Base-by-base conservation (phyloP, 2,888 invertebrate species). In the Hirtodrosophila confusa region DNA sequence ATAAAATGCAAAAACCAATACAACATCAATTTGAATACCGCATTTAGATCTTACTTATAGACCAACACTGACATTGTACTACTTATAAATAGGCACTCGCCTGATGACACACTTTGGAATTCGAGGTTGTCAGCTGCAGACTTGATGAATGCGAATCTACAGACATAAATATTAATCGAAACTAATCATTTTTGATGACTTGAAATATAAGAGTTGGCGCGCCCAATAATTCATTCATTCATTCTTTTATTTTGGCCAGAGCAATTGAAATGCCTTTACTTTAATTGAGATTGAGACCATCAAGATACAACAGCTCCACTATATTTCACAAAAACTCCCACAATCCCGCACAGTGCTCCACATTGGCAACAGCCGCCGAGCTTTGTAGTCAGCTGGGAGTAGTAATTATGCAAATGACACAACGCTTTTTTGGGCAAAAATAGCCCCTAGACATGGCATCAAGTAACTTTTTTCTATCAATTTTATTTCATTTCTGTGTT, bases 361-460 rank as follows among this genome's bases (percentile, higher is more conserved):
- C 48, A 55, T 43, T 31, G 23, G 23, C 54, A 36, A 47, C 17
- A 36, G 33, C 4, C 10, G 33, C n/a, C 1, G 17, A 9, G 39
- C 39, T 40, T 12, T 23, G 29, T 5, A 11, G 24, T 39, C 17
- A 9, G 1, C 36, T 43, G 9, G 11, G 27, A 24, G 35, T 23
- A 17, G 41, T 77, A 77, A 79, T 82, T 80, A 79, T 79, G 69
- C 66, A 67, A 67, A 80, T 77, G 71, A 75, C 68, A 72, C 43
- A 47, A 69, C 65, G 7, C 31, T 31, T 67, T 73, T 73, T 56
- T 57, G 31, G 9, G 9, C 9, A 31, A 48, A 54, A 66, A 61
- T 33, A 29, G 58, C 27, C 37, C 7, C 47, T 7, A 62, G 51
- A 41, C 71, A 78, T 57, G 75, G 50, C 61, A 58, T 48, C 40